phyloP scores from a whole-genome alignment of 2,888 invertebrate genomes.

The Pterostichus niger region DNA sequence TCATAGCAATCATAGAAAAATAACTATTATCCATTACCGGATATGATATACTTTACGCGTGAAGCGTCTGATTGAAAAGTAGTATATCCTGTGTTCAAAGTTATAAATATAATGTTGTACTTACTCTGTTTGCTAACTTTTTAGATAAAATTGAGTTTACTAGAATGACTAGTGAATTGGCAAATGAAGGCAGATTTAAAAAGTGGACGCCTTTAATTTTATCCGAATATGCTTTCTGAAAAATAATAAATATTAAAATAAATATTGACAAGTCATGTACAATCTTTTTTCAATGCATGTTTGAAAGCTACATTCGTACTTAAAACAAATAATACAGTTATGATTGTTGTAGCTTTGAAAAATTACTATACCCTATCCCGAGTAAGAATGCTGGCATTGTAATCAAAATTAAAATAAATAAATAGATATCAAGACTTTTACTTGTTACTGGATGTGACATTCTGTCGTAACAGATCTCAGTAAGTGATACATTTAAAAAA shows the following conservation, averaged over 20 bases:
- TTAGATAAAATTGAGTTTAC: slow-evolving; percentile 36
- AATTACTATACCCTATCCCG: neutral
- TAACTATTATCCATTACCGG: no score
- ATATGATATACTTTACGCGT: no score
- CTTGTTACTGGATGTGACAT: no score
- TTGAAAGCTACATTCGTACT: no score
- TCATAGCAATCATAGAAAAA: no score
- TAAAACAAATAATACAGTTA: neutral
- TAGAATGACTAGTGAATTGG: neutral
- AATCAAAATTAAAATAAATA: no score
- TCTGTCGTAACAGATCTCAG: no score
- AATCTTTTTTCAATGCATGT: no score
- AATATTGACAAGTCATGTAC: neutral
- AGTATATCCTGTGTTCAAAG: no score
- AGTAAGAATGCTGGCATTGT: neutral
- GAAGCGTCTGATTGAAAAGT: no score
- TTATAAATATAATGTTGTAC: slow-evolving; percentile 3
- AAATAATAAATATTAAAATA: neutral
- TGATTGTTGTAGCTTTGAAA: neutral
- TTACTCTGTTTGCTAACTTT: slow-evolving; percentile 48
- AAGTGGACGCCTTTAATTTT: slow-evolving; percentile 53
- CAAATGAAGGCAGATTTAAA: slow-evolving; percentile 49
- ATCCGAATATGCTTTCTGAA: slow-evolving; percentile 62
- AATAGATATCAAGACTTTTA: no score
- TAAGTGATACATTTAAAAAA: no score